Percentiles rank a stretch among this genome's conserved stretches.
These are phyloP conservation scores for Pheosia tremula DNA, from an alignment of 2,888 invertebrate species.

Conservation along the genomic window DNA sequence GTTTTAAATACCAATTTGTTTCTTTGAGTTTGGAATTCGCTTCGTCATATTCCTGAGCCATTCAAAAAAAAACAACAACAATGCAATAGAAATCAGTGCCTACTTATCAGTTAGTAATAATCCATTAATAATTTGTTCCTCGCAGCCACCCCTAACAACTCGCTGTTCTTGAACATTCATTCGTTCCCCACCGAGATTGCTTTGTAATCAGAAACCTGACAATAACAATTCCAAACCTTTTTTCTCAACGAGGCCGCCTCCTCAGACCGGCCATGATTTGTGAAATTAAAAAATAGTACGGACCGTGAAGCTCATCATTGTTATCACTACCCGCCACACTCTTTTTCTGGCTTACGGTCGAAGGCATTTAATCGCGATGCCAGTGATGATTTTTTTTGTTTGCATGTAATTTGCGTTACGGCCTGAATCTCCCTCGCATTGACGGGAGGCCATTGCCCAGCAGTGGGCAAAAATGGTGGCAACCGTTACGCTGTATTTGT, in stretches of 20 bases:
- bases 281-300: slow-evolving; percentile 45
- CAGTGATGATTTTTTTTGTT: background rate
- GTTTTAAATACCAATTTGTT: no score
- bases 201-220: slow-evolving; percentile 44
- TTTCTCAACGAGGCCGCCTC: slow-evolving; percentile 40
- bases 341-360: slow-evolving; percentile 44
- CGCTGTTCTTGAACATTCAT: slow-evolving; percentile 24
- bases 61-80: no score
- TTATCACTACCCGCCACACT: slow-evolving; percentile 16
- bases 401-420: background rate
- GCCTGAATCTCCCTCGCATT: no score
- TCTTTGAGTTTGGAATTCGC: no score
- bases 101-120: no score
- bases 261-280: slow-evolving; percentile 36
- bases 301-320: slow-evolving; percentile 36
- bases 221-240: slow-evolving; percentile 42
- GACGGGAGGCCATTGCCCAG: no score
- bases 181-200: slow-evolving; percentile 40
- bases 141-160: background rate
- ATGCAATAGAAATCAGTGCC: no score
- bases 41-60: no score
- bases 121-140: no score
- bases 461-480: no score
- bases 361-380: slow-evolving; percentile 47
- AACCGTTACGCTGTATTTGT: no score